phyloP scores from a whole-genome alignment of 2,888 invertebrate genomes.

The Brachylomia viminalis region DNA sequence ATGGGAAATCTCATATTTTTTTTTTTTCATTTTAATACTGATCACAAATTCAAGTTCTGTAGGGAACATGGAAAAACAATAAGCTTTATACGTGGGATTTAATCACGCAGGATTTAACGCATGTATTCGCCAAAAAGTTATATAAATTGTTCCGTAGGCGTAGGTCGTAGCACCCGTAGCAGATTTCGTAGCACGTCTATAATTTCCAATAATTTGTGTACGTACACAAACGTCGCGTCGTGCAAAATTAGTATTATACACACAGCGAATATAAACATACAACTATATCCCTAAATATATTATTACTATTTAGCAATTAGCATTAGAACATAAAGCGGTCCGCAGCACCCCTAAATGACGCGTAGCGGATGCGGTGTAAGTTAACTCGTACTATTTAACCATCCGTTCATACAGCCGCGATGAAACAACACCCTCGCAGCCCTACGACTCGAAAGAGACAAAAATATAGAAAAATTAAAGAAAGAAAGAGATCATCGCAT shows the following conservation, averaged over 20 bases:
- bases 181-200: constrained; percentile 17
- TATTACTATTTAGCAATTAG: constrained; percentile 58
- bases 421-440: constrained; percentile 83
- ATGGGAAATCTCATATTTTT: too few species aligned
- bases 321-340: constrained; percentile 76
- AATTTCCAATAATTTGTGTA: neutral
- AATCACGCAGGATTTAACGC: neutral
- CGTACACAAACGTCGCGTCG: neutral
- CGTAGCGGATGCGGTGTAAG: constrained; percentile 89
- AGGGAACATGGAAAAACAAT: neutral
- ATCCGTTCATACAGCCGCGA: constrained; percentile 87
- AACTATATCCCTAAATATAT: constrained; percentile 34
- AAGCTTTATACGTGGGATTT: neutral
- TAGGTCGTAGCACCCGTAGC: constrained; percentile 34
- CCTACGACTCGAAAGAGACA: constrained; percentile 75
- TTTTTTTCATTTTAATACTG: neutral
- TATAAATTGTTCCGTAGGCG: neutral
- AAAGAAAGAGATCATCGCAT: constrained; percentile 75
- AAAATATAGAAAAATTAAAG: constrained; percentile 65
- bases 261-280: neutral
- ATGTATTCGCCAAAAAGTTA: neutral
- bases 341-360: constrained; percentile 86
- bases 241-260: neutral
- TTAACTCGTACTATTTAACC: constrained; percentile 90
- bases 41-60: neutral